Evolutionary conservation across 2,888 invertebrate species (phyloP), one percentile per base, ranked within the genome.

Genomic region (Heteromyza rotundicornis): DNA sequence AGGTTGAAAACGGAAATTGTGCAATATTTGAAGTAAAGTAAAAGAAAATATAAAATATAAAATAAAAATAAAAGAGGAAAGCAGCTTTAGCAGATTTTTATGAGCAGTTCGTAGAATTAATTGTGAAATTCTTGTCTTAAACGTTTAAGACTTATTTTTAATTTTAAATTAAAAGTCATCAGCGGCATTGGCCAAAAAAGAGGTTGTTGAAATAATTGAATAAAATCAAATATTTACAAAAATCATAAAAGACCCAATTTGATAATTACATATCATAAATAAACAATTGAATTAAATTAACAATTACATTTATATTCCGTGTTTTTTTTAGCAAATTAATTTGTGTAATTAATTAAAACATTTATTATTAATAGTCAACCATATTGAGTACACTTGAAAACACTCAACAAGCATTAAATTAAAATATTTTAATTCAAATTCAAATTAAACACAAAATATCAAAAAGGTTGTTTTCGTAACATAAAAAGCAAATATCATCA

Each of bases 271-370:
- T 40, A 40, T 40, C 40, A 40, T n/a, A 40, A 14, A 40, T 14
- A 40, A 40, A n/a, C n/a, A 32, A 32, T 32, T 32, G 32, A 5
- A 32, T 8, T 12, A 32, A 32, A 8, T 32, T 12, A 32, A 59
- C 61, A 70, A 70, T 68, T 69, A 61, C 55, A 61, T 54, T 64
- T 57, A 35, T n/a, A n/a, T n/a, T n/a, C n/a, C n/a, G n/a, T n/a
- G n/a, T n/a, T n/a, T n/a, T n/a, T n/a, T n/a, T n/a, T n/a, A n/a
- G n/a, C n/a, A 24, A 24, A 24, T 12, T 27, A 16, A 23, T 23
- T 50, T 52, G 23, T 23, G 16, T 24, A 40, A 57, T 62, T 54
- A 40, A 40, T 60, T 20, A 54, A 35, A 23, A 27, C 50, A 56
- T 14, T 44, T 8, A 32, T 20, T 44, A 35, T 36, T 20, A 32